phyloP scores from a whole-genome alignment of 2,113 vertebrate genomes.

The Glareola pratincola region DNA sequence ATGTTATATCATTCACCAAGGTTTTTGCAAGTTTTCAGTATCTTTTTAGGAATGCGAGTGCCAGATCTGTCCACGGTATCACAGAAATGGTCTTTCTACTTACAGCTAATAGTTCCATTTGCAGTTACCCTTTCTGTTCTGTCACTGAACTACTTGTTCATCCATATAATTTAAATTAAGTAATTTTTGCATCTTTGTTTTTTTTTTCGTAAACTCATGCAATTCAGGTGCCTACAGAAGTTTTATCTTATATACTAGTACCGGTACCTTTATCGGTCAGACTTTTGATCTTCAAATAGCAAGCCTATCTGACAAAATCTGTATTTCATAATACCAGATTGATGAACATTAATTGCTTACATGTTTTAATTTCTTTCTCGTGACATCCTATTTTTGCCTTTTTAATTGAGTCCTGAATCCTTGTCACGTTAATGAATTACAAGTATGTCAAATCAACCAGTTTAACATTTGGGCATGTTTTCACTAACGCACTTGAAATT shows the following conservation, averaged over 20 bases:
- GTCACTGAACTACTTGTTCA: neutral
- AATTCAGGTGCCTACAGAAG: neutral
- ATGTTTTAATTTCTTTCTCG: neutral
- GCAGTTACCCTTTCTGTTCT: neutral
- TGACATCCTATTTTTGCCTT: neutral
- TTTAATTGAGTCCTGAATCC: neutral
- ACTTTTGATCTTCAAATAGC: neutral
- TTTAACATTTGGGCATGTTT: neutral
- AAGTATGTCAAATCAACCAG: neutral
- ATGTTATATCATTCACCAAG: neutral
- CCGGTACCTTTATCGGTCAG: neutral
- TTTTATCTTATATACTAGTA: neutral
- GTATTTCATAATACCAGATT: neutral
- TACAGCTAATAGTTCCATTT: neutral
- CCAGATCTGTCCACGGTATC: neutral
- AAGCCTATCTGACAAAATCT: neutral
- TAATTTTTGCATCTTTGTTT: neutral
- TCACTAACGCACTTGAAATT: neutral
- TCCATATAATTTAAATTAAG: neutral
- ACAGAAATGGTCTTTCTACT: neutral
- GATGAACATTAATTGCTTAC: neutral
- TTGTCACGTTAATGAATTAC: neutral
- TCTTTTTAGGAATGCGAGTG: neutral
- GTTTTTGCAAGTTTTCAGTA: neutral
- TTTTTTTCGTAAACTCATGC: neutral